Base-by-base conservation (phyloP, 2,888 invertebrate species). In the Neoitamus cyanurus region DNA sequence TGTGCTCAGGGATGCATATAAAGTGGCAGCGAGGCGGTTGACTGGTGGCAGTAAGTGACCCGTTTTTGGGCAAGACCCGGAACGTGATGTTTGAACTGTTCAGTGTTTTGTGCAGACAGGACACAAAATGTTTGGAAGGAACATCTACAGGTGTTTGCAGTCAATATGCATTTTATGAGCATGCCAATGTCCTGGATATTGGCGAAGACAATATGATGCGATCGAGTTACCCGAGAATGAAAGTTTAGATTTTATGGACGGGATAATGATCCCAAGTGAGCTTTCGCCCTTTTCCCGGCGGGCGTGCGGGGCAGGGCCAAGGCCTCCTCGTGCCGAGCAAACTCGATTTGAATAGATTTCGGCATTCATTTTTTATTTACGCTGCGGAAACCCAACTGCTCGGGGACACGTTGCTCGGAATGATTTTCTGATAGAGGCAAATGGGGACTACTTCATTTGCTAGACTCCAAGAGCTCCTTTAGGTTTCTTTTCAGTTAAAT, bases 81-180 rank as follows among this genome's bases (percentile, higher is more conserved):
- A 37, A 82, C 82, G 82, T 82, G 82, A 82, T 82, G 69, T 82
- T 82, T 82, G 82, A 69, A 69, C 82, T 68, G 28, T 31, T 58
- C 58, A 58, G 4, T 58, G 20, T 58, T 58, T 58, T 69, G 34
- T 82, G 37, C 36, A 36, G 82, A 30, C 69, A 25, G 82, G 34
- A 58, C 58, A 20, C 37, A 68, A 69, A 20, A 69, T 69, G 82
- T 68, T 82, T 69, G 82, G 69, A 42, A 42, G 15, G 34, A 25
- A 20, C 75, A 69, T 69, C 82, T 69, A 82, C 82, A 82, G 82
- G 82, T 82, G 82, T 82, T 82, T 82, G 82, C 82, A 82, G 82
- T 69, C 69, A 69, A 82, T 82, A 69, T 82, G 82, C 82, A 82
- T 82, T 69, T 69, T 68, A 82, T 25, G 69, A 82, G 69, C 28